Conservation (phyloP, 2,888 invertebrate species). For the Trisateles emortualis region DNA sequence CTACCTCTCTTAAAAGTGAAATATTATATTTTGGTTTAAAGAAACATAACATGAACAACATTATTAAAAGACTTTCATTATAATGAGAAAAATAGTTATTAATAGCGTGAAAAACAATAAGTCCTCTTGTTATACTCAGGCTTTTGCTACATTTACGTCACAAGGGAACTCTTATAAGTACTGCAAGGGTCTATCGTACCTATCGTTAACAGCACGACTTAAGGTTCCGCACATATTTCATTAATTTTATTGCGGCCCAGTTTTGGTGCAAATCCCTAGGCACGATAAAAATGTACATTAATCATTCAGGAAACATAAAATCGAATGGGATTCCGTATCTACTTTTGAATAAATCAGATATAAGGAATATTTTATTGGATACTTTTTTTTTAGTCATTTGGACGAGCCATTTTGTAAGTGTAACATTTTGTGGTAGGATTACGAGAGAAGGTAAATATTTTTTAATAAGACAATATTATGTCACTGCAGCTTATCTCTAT, state of each 20-base stretch:
- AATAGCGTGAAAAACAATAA: too few species aligned
- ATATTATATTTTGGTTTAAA: too few species aligned
- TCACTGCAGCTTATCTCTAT: too few species aligned
- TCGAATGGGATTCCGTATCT: conserved; percentile 31
- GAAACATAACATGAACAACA: too few species aligned
- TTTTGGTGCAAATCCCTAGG: conserved; percentile 28
- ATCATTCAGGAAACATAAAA: conserved; percentile 45
- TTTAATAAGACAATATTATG: too few species aligned
- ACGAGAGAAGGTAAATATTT: too few species aligned
- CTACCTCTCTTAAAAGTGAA: too few species aligned
- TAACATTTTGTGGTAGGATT: background rate
- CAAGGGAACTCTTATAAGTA: background rate
- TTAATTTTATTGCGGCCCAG: conserved; percentile 36
- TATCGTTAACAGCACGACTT: background rate
- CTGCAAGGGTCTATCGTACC: background rate
- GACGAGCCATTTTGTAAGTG: conserved; percentile 2
- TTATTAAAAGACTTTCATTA: too few species aligned
- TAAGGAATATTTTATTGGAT: conserved; percentile 26
- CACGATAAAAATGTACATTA: conserved; percentile 40
- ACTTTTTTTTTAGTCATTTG: background rate
- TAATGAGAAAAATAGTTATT: too few species aligned
- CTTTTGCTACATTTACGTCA: background rate
- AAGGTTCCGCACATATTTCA: conserved; percentile 28
- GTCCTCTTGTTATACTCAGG: too few species aligned
- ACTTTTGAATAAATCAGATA: conserved; percentile 40